These are phyloP conservation scores for Hycleus phaleratus DNA, from an alignment of 1,140 invertebrate genomes.

Conservation along the genomic window DNA sequence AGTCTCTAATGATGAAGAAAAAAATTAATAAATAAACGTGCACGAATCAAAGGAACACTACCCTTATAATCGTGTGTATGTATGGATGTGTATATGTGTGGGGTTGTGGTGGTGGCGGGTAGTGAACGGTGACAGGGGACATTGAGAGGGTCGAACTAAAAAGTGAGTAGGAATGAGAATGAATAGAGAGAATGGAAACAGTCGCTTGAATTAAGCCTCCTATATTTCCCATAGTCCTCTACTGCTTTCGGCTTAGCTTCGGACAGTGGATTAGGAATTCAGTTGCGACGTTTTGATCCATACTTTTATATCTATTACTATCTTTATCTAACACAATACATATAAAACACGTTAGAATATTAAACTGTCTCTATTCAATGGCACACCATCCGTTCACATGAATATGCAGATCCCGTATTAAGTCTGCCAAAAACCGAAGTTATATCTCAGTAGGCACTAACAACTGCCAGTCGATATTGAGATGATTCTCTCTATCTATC, in stretches of 20 bases:
- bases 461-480: constrained; percentile 24
- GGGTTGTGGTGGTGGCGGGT: no score
- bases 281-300: constrained; percentile 32
- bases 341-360: not conserved
- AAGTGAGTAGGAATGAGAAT: no score
- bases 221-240: constrained; percentile 27
- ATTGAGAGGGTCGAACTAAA: no score
- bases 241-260: constrained; percentile 24
- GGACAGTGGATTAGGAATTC: constrained; percentile 33
- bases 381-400: constrained; percentile 19
- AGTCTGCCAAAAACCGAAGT: constrained; percentile 30
- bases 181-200: constrained; percentile 5
- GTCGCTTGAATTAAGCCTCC: constrained; percentile 23
- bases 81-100: no score
- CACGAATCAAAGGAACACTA: not conserved
- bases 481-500: constrained; percentile 8
- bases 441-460: constrained; percentile 26
- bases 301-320: constrained; percentile 21
- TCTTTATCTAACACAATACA: not conserved
- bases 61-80: no score
- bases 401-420: constrained; percentile 29
- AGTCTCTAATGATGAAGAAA: constrained; percentile 6
- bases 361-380: constrained; percentile 4
- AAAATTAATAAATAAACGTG: constrained; percentile 6
- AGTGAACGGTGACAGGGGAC: no score